Percentiles rank a stretch among this genome's conserved stretches.
Conservation (phyloP, 2,113 vertebrate species). For the Xiphophorus maculatus region DNA sequence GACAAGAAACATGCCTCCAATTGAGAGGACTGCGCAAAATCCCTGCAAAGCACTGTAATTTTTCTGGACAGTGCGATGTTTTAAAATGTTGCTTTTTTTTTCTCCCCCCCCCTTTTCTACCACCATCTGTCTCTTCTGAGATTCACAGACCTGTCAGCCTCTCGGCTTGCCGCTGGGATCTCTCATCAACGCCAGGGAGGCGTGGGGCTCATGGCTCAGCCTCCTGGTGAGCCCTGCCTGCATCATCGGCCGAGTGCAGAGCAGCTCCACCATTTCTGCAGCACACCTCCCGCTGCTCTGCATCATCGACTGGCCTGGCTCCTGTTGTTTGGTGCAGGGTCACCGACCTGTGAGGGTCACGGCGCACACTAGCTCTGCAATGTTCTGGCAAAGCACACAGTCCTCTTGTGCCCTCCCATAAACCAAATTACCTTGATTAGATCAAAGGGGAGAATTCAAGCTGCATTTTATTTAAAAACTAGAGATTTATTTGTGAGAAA, state of each 20-base stretch:
- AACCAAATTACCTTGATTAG: slow-evolving; percentile 30
- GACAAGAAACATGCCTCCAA: slow-evolving; percentile 36
- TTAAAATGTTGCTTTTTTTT: slow-evolving; percentile 21
- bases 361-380: slow-evolving; percentile 2
- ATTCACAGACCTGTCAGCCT: slow-evolving; percentile 37
- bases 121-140: slow-evolving; percentile 26
- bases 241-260: slow-evolving; percentile 37
- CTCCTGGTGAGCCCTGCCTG: slow-evolving; percentile 48
- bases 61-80: slow-evolving; percentile 1
- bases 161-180: slow-evolving; percentile 14
- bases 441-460: slow-evolving; percentile 24
- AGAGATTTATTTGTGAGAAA: neutral
- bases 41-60: slow-evolving; percentile 13
- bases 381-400: neutral
- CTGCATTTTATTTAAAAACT: neutral
- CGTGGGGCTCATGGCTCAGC: slow-evolving; percentile 35
- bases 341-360: slow-evolving; percentile 37
- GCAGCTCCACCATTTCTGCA: slow-evolving; percentile 32
- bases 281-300: slow-evolving; percentile 39
- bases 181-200: slow-evolving; percentile 25
- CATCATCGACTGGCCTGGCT: slow-evolving; percentile 30
- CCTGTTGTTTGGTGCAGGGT: slow-evolving; percentile 29
- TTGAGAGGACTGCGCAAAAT: slow-evolving; percentile 9
- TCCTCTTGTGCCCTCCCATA: neutral
- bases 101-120: neutral